Evolutionary conservation across 1,140 invertebrate species (phyloP).

Genomic region (Drosophila santomea): DNA sequence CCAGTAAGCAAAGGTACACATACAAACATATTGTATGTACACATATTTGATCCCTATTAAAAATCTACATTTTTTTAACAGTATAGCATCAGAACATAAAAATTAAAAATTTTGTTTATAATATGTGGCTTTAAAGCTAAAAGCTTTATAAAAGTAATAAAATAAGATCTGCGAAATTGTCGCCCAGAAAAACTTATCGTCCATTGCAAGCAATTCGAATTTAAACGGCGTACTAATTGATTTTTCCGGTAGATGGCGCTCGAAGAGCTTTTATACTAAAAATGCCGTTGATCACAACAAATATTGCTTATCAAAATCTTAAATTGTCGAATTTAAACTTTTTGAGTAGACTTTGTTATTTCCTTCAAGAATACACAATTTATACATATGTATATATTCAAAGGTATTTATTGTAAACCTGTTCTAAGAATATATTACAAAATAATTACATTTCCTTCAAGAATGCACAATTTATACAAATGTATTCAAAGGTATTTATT

Average conservation of each 20-base stretch:
- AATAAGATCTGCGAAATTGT: too few relatives aligned
- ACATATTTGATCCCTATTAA: too few relatives aligned
- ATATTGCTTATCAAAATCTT: not conserved
- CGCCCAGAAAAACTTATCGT: not conserved
- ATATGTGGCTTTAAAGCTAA: too few relatives aligned
- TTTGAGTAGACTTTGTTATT: slow-evolving; percentile 27
- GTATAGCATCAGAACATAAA: too few relatives aligned
- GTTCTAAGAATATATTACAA: slow-evolving; percentile 40
- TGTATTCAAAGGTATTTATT: slow-evolving; percentile 16
- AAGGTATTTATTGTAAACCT: slow-evolving; percentile 37
- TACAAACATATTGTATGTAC: too few relatives aligned
- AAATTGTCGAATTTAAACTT: not conserved
- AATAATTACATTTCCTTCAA: slow-evolving; percentile 40
- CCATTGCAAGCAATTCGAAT: not conserved
- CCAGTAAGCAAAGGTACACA: too few relatives aligned
- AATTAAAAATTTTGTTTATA: too few relatives aligned
- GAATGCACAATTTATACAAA: slow-evolving; percentile 40
- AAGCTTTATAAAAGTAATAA: too few relatives aligned
- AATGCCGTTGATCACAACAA: not conserved
- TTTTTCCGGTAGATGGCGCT: slow-evolving; percentile 15
- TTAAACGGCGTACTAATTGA: not conserved
- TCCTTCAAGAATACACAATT: slow-evolving; percentile 35
- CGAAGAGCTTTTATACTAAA: slow-evolving; percentile 1
- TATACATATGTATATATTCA: slow-evolving; percentile 25
- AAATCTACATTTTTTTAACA: too few relatives aligned